These are phyloP conservation scores for Cerceris rybyensis DNA, from an alignment of 2,888 invertebrate genomes.

Conservation along the genomic window DNA sequence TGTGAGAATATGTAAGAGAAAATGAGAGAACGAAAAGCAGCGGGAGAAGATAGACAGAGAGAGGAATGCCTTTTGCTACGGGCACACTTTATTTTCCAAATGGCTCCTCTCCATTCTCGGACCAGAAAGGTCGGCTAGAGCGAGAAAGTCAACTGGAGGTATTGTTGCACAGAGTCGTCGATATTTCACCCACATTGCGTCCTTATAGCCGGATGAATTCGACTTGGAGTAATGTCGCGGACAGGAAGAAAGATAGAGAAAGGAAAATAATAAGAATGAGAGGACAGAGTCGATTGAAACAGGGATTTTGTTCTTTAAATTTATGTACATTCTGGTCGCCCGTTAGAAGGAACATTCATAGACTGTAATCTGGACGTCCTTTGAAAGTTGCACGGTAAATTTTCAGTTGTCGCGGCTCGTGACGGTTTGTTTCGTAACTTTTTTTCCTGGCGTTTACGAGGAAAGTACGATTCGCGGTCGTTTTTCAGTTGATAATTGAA, in stretches of 20 bases:
- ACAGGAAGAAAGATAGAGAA: constrained; percentile 22
- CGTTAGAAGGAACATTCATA: background rate
- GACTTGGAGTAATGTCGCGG: constrained; percentile 30
- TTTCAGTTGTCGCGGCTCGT: background rate
- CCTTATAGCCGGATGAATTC: constrained; percentile 19
- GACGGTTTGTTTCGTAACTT: background rate
- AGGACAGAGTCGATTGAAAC: constrained; percentile 10
- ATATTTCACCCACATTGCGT: constrained; percentile 52
- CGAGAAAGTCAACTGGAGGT: constrained; percentile 52
- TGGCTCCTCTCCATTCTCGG: constrained; percentile 43
- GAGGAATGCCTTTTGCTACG: constrained; percentile 47
- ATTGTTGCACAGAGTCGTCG: constrained; percentile 40
- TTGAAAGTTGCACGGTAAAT: constrained; percentile 4
- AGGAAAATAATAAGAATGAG: background rate
- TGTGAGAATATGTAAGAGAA: constrained; percentile 9
- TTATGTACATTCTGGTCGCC: constrained; percentile 13
- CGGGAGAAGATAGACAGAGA: constrained; percentile 17
- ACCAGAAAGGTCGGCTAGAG: constrained; percentile 31
- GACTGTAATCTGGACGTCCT: constrained; percentile 1
- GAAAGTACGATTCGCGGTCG: background rate
- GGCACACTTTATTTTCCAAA: constrained; percentile 65
- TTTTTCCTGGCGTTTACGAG: background rate
- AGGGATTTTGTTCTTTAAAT: constrained; percentile 30
- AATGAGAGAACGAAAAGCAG: background rate
- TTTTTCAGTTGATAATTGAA: background rate